Percentiles rank a stretch among this genome's conserved stretches.
Conservation (phyloP, 2,797 vertebrate genomes). For the Chanos chanos region DNA sequence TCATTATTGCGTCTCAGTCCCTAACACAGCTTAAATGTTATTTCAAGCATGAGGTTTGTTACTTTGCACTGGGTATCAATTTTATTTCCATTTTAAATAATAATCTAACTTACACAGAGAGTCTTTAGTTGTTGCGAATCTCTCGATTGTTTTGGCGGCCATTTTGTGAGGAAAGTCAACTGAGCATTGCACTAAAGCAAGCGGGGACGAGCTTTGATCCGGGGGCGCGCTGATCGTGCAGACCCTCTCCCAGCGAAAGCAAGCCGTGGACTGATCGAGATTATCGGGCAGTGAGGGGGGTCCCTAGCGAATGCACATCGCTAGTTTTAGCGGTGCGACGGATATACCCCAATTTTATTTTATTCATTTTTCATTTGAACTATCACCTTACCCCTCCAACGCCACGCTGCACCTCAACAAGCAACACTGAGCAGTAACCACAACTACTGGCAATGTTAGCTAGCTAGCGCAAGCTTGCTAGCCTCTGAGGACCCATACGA, state of each 20-base stretch:
- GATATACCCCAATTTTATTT: slow-evolving; percentile 43
- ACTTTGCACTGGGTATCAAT: too few species aligned
- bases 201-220: slow-evolving; percentile 32
- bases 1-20: too few species aligned
- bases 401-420: slow-evolving; percentile 2
- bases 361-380: slow-evolving; percentile 34
- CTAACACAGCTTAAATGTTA: too few species aligned
- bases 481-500: slow-evolving; percentile 6
- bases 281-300: slow-evolving; percentile 69
- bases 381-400: slow-evolving; percentile 18
- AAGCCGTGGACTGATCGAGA: slow-evolving; percentile 59
- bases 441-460: too few species aligned
- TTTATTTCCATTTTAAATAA: background rate
- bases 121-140: slow-evolving; percentile 8
- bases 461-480: too few species aligned
- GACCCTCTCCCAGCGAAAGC: slow-evolving; percentile 35
- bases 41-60: too few species aligned
- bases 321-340: slow-evolving; percentile 57
- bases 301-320: slow-evolving; percentile 55
- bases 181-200: slow-evolving; percentile 31
- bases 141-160: slow-evolving; percentile 84
- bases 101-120: slow-evolving; percentile 8
- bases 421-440: too few species aligned
- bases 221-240: slow-evolving; percentile 38
- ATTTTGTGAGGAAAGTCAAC: slow-evolving; percentile 72